Percentiles rank a stretch among this genome's conserved stretches.
These are phyloP conservation scores for Pygoscelis antarcticus DNA, from an alignment of 2,113 vertebrate species.

Conservation along the genomic window DNA sequence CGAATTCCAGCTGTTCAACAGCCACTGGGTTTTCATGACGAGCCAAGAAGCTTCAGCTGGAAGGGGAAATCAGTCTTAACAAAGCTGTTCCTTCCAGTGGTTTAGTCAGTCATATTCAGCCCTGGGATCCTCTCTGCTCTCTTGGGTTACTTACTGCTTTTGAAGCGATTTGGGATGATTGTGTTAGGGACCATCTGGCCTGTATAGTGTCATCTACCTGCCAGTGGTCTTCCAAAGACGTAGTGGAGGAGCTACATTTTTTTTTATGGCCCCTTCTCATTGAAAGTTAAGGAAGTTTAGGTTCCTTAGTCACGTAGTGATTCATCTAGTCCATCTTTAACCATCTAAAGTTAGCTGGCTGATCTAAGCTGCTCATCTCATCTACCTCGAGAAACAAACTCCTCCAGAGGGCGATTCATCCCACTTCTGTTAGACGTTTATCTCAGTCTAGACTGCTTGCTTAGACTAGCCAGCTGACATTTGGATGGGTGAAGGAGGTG, in stretches of 20 bases:
- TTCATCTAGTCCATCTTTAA: slow-evolving; percentile 9
- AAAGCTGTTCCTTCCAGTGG: neutral
- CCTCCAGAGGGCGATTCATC: slow-evolving; percentile 11
- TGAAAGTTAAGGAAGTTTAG: neutral
- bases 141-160: neutral
- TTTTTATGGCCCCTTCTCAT: neutral
- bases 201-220: neutral
- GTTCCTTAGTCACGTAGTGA: slow-evolving; percentile 43
- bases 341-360: neutral
- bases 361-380: neutral
- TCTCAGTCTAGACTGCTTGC: slow-evolving; percentile 8
- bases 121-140: neutral
- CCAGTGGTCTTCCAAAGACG: neutral
- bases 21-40: neutral
- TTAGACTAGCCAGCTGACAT: slow-evolving; percentile 33
- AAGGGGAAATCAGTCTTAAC: neutral
- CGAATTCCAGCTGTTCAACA: neutral
- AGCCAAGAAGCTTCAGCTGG: neutral
- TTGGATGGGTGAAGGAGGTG: slow-evolving; percentile 48
- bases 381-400: slow-evolving; percentile 36
- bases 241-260: neutral
- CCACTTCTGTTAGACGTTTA: neutral
- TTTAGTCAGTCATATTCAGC: neutral
- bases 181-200: neutral
- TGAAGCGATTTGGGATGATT: neutral